A percentile compares a stretch with the other conserved stretches of the same genome.
Evolutionary conservation across 2,888 invertebrate genomes (phyloP).

Genomic region (Drosophila stalkeri): DNA sequence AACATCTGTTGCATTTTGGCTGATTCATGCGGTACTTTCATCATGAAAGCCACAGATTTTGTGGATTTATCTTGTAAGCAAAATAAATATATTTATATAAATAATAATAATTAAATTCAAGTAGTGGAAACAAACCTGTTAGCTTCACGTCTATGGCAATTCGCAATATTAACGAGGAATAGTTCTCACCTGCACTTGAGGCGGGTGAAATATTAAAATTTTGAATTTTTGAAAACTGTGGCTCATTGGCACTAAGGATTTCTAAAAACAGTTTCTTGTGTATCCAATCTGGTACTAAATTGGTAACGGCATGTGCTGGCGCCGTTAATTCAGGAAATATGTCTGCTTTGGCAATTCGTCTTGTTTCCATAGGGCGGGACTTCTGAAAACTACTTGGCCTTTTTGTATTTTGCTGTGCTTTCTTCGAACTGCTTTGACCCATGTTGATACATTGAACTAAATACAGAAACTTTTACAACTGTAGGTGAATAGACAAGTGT

Average conservation of each 20-base stretch:
- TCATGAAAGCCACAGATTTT: conserved; percentile 67
- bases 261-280: conserved; percentile 66
- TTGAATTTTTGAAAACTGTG: conserved; percentile 57
- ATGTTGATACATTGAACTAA: conserved; percentile 4
- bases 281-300: conserved; percentile 69
- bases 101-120: not conserved
- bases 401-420: not conserved
- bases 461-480: not conserved
- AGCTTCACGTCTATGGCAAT: conserved; percentile 66
- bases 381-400: no score
- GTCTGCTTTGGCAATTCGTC: not conserved
- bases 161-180: conserved; percentile 73
- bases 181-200: conserved; percentile 77
- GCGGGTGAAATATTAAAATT: conserved; percentile 62
- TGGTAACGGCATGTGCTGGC: not conserved
- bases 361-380: not conserved
- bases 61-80: conserved; percentile 59
- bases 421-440: conserved; percentile 20
- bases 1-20: conserved; percentile 68
- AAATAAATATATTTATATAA: not conserved
- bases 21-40: conserved; percentile 76
- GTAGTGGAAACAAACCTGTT: conserved; percentile 41
- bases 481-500: not conserved
- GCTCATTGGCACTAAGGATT: conserved; percentile 52
- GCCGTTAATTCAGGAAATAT: no score